Evolutionary conservation across 2,888 invertebrate species (phyloP).

Genomic region (Brenthis daphne): DNA sequence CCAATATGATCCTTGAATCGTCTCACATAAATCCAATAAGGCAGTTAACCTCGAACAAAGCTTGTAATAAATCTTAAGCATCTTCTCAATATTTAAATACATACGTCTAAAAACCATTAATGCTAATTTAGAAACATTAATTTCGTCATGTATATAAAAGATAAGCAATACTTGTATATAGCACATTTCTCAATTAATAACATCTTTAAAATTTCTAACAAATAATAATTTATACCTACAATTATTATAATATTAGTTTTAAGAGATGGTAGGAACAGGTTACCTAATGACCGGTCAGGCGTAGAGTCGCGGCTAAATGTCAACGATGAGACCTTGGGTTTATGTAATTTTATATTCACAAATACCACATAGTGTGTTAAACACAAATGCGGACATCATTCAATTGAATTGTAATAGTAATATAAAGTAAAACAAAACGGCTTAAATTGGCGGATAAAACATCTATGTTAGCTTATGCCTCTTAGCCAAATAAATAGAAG

Average conservation of each 20-base stretch:
- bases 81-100: slow-evolving; percentile 3
- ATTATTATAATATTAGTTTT: slow-evolving; percentile 42
- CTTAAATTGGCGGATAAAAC: no score
- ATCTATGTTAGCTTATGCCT: no score
- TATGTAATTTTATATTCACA: slow-evolving; percentile 62
- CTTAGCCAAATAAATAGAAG: no score
- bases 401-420: slow-evolving; percentile 31
- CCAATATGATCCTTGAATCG: slow-evolving; percentile 1
- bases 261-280: slow-evolving; percentile 57
- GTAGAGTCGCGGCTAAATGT: slow-evolving; percentile 62
- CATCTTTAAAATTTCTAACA: slow-evolving; percentile 2
- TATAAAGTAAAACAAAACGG: slow-evolving; percentile 3
- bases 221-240: slow-evolving; percentile 33
- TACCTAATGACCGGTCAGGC: slow-evolving; percentile 70
- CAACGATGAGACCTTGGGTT: slow-evolving; percentile 73
- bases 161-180: neutral
- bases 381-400: slow-evolving; percentile 46
- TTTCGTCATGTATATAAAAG: neutral
- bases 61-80: neutral
- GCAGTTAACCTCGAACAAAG: slow-evolving; percentile 3
- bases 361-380: slow-evolving; percentile 51
- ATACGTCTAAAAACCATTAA: neutral
- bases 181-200: neutral
- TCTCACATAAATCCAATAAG: slow-evolving; percentile 7
- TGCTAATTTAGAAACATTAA: neutral